Percentiles rank a stretch among this genome's conserved stretches.
Evolutionary conservation across 1,140 invertebrate genomes (phyloP).

Genomic region (Trigoniulus corallinus): DNA sequence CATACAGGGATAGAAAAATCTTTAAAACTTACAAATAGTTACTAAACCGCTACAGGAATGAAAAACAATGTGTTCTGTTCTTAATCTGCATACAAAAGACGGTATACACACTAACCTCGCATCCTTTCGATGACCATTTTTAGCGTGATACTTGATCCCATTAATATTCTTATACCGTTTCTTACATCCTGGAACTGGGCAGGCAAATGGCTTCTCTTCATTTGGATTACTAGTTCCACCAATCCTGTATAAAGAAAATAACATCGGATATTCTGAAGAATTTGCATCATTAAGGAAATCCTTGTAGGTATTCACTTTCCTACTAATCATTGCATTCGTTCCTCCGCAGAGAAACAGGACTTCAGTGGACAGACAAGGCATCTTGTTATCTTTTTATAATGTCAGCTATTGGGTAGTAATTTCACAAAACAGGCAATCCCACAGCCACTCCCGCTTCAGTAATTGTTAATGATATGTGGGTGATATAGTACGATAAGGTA

Average conservation of each 20-base stretch:
- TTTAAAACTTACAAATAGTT: no score
- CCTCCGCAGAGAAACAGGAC: no score
- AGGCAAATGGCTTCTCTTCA: conserved; percentile 56
- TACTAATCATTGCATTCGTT: no score
- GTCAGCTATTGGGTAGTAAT: not conserved
- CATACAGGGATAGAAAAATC: no score
- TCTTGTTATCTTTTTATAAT: no score
- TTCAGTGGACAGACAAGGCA: no score
- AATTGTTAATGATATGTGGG: no score
- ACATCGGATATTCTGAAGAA: not conserved
- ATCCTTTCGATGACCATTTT: conserved; percentile 66
- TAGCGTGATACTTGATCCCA: conserved; percentile 69
- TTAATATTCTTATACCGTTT: conserved; percentile 77
- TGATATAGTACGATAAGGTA: no score
- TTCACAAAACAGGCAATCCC: not conserved
- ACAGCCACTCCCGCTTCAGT: no score
- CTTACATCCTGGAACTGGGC: conserved; percentile 65
- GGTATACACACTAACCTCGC: conserved; percentile 49
- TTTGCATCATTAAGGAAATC: no score
- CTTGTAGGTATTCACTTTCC: no score
- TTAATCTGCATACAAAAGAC: not conserved
- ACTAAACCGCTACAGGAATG: no score
- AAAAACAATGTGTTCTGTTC: not conserved
- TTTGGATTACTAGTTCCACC: conserved; percentile 19
- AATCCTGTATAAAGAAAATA: not conserved